phyloP scores from a whole-genome alignment of 2,797 vertebrate genomes.

The Artibeus jamaicensis region DNA sequence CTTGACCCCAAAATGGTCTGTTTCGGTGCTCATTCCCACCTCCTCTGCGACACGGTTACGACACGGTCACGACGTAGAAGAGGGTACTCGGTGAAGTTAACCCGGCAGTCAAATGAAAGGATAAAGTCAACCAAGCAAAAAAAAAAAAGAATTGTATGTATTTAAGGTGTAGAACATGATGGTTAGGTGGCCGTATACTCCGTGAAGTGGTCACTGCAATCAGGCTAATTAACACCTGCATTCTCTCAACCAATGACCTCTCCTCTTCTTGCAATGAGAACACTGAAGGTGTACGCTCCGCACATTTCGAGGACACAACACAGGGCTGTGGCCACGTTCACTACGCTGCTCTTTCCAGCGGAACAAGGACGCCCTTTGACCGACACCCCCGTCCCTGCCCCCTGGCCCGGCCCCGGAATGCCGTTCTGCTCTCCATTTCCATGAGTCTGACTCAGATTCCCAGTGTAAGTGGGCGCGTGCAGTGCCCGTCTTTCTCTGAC shows the following conservation, averaged over 20 bases:
- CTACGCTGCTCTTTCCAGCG: no score
- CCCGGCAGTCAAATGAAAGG: neutral
- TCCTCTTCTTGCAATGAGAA: no score
- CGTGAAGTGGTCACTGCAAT: neutral
- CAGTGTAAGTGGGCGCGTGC: no score
- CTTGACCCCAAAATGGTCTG: neutral
- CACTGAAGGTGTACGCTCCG: neutral
- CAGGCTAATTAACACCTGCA: no score
- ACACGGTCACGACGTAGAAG: neutral
- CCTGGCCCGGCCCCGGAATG: neutral
- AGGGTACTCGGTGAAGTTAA: neutral
- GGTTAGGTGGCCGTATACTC: no score
- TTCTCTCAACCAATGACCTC: neutral
- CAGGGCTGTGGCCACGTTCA: no score
- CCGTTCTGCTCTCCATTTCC: neutral
- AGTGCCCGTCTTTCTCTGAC: neutral
- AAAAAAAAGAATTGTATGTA: neutral
- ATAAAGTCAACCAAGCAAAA: neutral
- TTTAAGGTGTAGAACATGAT: neutral
- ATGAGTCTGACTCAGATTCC: neutral
- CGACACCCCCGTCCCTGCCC: no score
- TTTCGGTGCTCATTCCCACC: neutral
- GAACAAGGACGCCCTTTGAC: no score
- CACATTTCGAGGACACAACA: no score
- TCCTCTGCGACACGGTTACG: neutral